These are phyloP conservation scores for Magallana gigas DNA, from an alignment of 1,140 invertebrate genomes.

Conservation along the genomic window DNA sequence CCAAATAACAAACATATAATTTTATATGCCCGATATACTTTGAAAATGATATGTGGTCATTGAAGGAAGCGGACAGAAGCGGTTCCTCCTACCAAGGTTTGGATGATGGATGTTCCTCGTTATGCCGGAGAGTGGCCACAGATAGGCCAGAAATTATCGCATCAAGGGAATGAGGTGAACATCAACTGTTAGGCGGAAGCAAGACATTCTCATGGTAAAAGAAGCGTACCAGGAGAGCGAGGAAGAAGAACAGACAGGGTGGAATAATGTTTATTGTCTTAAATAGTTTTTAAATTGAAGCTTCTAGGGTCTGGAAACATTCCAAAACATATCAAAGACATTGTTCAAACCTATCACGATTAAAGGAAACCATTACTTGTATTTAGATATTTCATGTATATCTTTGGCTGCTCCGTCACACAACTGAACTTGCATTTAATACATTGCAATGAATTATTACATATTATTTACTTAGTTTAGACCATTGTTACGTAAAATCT, in stretches of 20 bases:
- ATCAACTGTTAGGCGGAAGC: conserved; percentile 34
- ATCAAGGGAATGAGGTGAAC: too few species aligned
- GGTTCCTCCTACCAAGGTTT: not conserved
- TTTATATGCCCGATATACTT: not conserved
- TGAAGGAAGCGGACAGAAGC: not conserved
- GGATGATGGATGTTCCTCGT: not conserved
- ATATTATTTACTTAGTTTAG: too few species aligned
- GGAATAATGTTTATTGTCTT: not conserved
- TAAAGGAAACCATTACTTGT: too few species aligned
- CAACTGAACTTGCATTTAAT: too few species aligned
- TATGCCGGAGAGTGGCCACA: too few species aligned
- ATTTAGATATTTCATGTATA: too few species aligned
- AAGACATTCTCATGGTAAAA: conserved; percentile 37
- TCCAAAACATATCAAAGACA: not conserved
- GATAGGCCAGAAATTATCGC: too few species aligned
- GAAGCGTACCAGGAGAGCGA: not conserved
- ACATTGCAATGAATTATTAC: too few species aligned
- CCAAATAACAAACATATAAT: not conserved
- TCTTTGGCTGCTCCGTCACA: too few species aligned
- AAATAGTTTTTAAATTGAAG: not conserved
- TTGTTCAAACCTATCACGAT: not conserved
- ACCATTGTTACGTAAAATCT: too few species aligned
- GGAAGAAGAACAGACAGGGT: conserved; percentile 3
- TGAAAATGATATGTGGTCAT: conserved; percentile 22
- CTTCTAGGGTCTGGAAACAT: not conserved